Conservation (phyloP, 2,888 invertebrate species). For the Lasioglossum marginatum region DNA sequence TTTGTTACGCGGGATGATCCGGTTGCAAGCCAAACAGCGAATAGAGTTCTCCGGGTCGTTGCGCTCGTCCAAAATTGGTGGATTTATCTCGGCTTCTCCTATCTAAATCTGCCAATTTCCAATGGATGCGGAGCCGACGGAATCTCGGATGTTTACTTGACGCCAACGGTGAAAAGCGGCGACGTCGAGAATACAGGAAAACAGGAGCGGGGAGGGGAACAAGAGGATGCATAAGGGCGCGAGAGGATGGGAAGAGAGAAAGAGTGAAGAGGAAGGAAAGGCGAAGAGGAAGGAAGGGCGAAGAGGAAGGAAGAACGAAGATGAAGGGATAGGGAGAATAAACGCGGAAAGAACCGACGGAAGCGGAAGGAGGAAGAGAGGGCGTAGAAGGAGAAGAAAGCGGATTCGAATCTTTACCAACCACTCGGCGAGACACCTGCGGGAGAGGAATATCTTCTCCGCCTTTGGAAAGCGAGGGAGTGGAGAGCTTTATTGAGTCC, state of each 20-base stretch:
- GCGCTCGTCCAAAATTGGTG: constrained; percentile 58
- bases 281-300: neutral
- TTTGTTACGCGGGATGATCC: constrained; percentile 44
- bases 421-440: constrained; percentile 74
- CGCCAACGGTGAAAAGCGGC: constrained; percentile 67
- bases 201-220: constrained; percentile 28
- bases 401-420: constrained; percentile 75
- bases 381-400: constrained; percentile 63
- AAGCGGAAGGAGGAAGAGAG: constrained; percentile 23
- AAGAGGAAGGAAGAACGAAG: neutral
- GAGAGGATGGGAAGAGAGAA: neutral
- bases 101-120: constrained; percentile 72
- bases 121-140: constrained; percentile 62
- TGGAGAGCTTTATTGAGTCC: constrained; percentile 75
- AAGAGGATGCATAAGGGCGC: neutral
- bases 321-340: constrained; percentile 12
- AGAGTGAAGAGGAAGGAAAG: neutral
- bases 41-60: constrained; percentile 32
- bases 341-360: constrained; percentile 4
- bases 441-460: constrained; percentile 70
- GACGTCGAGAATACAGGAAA: constrained; percentile 49
- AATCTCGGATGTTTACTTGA: constrained; percentile 68
- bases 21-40: constrained; percentile 40
- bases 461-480: constrained; percentile 73
- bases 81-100: constrained; percentile 59